phyloP scores from a whole-genome alignment of 2,797 vertebrate genomes.

The Mormyrus hasselquistii region DNA sequence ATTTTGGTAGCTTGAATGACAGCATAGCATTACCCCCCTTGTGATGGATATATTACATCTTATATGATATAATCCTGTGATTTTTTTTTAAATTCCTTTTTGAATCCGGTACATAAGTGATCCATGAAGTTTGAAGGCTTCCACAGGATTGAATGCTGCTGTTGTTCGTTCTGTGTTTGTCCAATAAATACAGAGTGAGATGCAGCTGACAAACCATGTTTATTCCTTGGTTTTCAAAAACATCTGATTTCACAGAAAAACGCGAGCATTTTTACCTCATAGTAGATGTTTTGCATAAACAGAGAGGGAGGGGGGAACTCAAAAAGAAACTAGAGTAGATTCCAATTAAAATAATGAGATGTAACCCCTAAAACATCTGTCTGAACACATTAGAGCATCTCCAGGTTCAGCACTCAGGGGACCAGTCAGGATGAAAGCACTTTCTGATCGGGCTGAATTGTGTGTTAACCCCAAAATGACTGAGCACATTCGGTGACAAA shows the following conservation, averaged over 20 bases:
- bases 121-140: slow-evolving; percentile 56
- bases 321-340: slow-evolving; percentile 58
- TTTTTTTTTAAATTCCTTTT: slow-evolving; percentile 66
- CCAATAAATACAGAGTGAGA: background rate
- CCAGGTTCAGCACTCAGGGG: slow-evolving; percentile 82
- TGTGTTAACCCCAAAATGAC: slow-evolving; percentile 85
- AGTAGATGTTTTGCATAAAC: background rate
- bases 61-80: slow-evolving; percentile 60
- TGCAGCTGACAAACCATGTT: background rate
- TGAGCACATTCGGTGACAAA: slow-evolving; percentile 89
- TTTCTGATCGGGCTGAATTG: slow-evolving; percentile 92
- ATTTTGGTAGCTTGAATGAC: slow-evolving; percentile 67
- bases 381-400: slow-evolving; percentile 89
- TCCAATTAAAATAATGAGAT: slow-evolving; percentile 99
- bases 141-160: slow-evolving; percentile 51
- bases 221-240: background rate
- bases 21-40: slow-evolving; percentile 63
- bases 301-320: slow-evolving; percentile 53
- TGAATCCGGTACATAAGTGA: slow-evolving; percentile 62
- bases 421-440: slow-evolving; percentile 98
- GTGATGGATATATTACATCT: slow-evolving; percentile 66
- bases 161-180: slow-evolving; percentile 31
- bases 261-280: background rate
- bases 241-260: slow-evolving; percentile 12
- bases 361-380: slow-evolving; percentile 88